Conservation (phyloP, 2,113 vertebrate species). For the human (Homo sapiens) region GRCh38 chr20:18160501-18161000, state of each 20-base stretch:
- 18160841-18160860: not conserved
- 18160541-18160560: not conserved
- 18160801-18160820: slow-evolving; percentile 8
- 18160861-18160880: not conserved
- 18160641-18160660: too few species aligned
- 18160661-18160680: too few species aligned
- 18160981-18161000: too few species aligned
- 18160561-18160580: not conserved
- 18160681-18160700: too few species aligned
- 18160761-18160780: not conserved
- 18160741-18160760: not conserved
- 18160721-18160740: too few species aligned
- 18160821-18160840: not conserved
- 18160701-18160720: too few species aligned
- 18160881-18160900: not conserved
- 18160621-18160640: too few species aligned
- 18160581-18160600: not conserved
- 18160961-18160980: too few species aligned
- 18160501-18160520: not conserved
- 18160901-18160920: too few species aligned
- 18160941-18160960: too few species aligned
- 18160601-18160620: too few species aligned
- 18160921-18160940: too few species aligned
- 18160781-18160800: not conserved
- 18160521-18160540: not conserved